Percentiles rank a stretch among this genome's conserved stretches.
Conservation (phyloP, 2,797 vertebrate genomes). For the Remorina albescens region DNA sequence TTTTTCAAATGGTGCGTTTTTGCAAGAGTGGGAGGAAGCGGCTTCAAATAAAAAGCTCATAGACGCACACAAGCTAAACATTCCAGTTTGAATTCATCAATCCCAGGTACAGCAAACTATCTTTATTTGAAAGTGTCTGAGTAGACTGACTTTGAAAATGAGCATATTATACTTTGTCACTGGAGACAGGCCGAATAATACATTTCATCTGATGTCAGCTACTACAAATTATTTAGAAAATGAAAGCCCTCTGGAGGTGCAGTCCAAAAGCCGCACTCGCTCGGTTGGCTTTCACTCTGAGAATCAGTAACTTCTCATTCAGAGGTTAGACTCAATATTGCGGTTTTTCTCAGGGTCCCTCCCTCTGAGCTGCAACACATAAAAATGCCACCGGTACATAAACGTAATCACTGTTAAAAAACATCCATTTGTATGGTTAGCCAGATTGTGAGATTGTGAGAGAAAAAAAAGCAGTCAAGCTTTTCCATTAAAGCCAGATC, state of each 20-base stretch:
- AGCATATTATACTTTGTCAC: constrained; percentile 23
- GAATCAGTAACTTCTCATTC: constrained; percentile 58
- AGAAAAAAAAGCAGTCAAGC: constrained; percentile 39
- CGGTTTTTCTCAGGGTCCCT: constrained; percentile 15
- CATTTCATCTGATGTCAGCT: constrained; percentile 50
- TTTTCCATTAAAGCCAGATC: constrained; percentile 64
- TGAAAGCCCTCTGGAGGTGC: constrained; percentile 35
- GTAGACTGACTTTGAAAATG: constrained; percentile 11
- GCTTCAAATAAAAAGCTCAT: background rate
- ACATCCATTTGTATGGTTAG: constrained; percentile 14
- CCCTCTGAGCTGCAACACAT: constrained; percentile 24
- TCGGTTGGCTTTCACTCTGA: constrained; percentile 25
- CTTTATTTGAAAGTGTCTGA: constrained; percentile 5
- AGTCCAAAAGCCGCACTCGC: constrained; percentile 39
- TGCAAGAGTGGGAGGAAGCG: constrained; percentile 26
- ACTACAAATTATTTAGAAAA: constrained; percentile 51
- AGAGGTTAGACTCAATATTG: constrained; percentile 38
- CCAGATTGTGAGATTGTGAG: constrained; percentile 44
- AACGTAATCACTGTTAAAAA: constrained; percentile 51
- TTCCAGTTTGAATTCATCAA: background rate
- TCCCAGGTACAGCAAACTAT: background rate
- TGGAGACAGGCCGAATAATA: constrained; percentile 25
- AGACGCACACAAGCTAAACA: background rate
- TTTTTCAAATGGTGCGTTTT: constrained; percentile 72
- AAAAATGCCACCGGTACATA: constrained; percentile 35